Base-by-base conservation (phyloP, 2,888 invertebrate genomes). In the Sinelater perroti region DNA sequence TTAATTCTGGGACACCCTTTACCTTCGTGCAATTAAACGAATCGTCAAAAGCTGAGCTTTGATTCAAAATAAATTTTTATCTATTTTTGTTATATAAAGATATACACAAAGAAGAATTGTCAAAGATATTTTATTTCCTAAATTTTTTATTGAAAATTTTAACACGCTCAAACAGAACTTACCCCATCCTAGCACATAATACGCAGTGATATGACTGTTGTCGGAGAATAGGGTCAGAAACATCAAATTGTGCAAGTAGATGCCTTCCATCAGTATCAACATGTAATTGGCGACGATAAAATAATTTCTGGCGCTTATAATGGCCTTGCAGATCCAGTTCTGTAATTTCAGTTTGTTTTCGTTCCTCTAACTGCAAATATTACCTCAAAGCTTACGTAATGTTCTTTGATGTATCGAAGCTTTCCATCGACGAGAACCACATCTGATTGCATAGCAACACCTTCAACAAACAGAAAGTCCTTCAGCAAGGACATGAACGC, bases 241-340 rank as follows among this genome's bases (percentile, higher is more conserved):
- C 61, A 89, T 83, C 40, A 88, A 78, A 73, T 85, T 87, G 72
- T 88, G 87, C 6, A 89, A 80, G 71, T 88, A 88, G 1, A 87
- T 78, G 0, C 87, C 88, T 75, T 89, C 89, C 82, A 88, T 86
- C 36, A 88, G 77, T 54, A 88, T 84, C 83, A 88, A 86, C 65
- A 83, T 81, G 72, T 87, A 88, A 75, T 88, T 89, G 6, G 87
- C 85, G 51, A 85, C 78, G 52, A 87, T 81, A 63, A 83, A 83
- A 72, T 87, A 88, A 72, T 86, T 82, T 80, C 85, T 84, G 1
- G 83, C 62, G 51, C 82, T 82, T 17, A 83, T 83, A 31, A 88
- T 78, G 6, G 83, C 72, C 73, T 87, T 87, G 72, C 88, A 88
- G 33, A 82, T 74, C 85, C 87, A 87, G 55, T 81, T 83, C 84